phyloP scores from a whole-genome alignment of 1,140 invertebrate species.

The Laodelphax striatellus region DNA sequence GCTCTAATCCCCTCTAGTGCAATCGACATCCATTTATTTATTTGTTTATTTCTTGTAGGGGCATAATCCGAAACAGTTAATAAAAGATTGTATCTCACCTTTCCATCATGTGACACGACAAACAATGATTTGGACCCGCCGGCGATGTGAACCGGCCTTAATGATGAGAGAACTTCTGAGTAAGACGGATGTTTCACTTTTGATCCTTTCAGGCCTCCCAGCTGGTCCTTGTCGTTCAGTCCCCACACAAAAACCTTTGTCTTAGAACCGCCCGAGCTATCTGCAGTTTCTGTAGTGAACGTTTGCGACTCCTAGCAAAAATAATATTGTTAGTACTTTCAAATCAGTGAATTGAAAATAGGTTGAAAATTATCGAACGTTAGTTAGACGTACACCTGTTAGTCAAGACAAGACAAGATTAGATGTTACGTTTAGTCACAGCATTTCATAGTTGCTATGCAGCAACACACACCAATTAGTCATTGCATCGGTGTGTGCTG shows the following conservation, averaged over 20 bases:
- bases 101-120: conserved; percentile 80
- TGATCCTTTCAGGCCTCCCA: conserved; percentile 88
- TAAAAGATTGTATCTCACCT: too few species aligned
- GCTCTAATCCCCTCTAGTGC: too few species aligned
- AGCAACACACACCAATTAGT: too few species aligned
- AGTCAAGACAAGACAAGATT: too few species aligned
- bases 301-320: conserved; percentile 1
- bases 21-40: too few species aligned
- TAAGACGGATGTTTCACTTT: conserved; percentile 87
- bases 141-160: conserved; percentile 80
- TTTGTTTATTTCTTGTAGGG: too few species aligned
- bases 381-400: too few species aligned
- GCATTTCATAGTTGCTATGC: too few species aligned
- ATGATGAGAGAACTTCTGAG: conserved; percentile 69
- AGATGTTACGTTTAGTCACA: too few species aligned
- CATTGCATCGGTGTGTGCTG: too few species aligned
- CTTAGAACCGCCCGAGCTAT: background rate
- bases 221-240: conserved; percentile 91
- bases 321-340: background rate
- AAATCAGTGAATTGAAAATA: background rate
- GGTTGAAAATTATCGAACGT: too few species aligned
- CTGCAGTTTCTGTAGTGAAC: conserved; percentile 5
- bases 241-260: conserved; percentile 83
- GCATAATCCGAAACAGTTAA: too few species aligned
- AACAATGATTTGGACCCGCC: conserved; percentile 93